These are phyloP conservation scores for Drosophila mimica DNA, from an alignment of 2,888 invertebrate species.

Conservation along the genomic window DNA sequence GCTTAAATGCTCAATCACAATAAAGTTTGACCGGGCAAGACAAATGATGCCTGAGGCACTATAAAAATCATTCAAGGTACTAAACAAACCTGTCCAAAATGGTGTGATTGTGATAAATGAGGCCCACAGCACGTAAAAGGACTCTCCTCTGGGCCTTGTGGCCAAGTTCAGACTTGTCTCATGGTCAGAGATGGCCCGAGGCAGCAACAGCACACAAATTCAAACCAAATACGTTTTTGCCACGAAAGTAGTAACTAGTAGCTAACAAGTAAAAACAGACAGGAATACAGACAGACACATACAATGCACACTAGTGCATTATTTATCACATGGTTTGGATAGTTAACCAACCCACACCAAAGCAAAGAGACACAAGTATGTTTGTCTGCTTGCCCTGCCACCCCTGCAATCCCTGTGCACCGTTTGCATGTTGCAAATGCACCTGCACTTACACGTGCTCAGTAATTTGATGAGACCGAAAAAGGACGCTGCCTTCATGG, in stretches of 20 bases:
- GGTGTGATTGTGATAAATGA: conserved; percentile 70
- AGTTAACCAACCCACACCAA: conserved; percentile 10
- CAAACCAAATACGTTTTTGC: conserved; percentile 58
- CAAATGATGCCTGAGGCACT: conserved; percentile 15
- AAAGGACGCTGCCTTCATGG: conserved; percentile 37
- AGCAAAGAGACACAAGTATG: conserved; percentile 13
- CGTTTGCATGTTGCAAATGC: conserved; percentile 23
- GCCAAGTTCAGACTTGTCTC: conserved; percentile 16
- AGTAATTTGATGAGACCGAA: conserved; percentile 73
- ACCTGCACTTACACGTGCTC: conserved; percentile 69
- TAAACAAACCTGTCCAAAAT: conserved; percentile 45
- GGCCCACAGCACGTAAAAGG: conserved; percentile 35
- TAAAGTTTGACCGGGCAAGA: conserved; percentile 11
- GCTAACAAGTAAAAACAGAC: conserved; percentile 26
- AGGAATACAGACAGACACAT: conserved; percentile 8
- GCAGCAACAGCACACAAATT: conserved; percentile 18
- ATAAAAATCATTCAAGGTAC: conserved; percentile 29
- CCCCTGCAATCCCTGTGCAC: neutral
- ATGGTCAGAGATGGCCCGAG: conserved; percentile 33
- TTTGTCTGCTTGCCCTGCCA: neutral
- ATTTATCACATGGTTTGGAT: conserved; percentile 6
- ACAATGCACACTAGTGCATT: conserved; percentile 10
- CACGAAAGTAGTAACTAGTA: conserved; percentile 63
- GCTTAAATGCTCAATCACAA: neutral
- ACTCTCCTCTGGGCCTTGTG: conserved; percentile 17